Base-by-base conservation (phyloP, 2,888 invertebrate species). In the Hydrotaea cyrtoneurina region DNA sequence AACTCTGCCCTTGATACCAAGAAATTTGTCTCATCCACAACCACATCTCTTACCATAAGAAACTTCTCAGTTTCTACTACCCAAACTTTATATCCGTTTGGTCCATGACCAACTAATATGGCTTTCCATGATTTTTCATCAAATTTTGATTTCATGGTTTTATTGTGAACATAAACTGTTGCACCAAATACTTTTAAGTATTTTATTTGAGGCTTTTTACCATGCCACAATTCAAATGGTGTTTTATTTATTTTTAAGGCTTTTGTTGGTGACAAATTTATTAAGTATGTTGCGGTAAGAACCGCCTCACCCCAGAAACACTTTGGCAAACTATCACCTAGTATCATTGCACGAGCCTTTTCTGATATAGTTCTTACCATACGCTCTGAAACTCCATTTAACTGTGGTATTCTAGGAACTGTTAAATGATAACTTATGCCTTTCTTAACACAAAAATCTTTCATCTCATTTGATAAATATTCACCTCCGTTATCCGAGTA, bases 301-400 rank as follows among this genome's bases (percentile, higher is more conserved):
- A 91, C 88, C 39, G 91, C 21, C 73, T 78, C 81, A 53, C 88
- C 89, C 91, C 91, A 92, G 71, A 92, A 90, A 7, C 2, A 31
- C 87, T 91, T 91, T n/a, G 86, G 78, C 36, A 92, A 82, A 26
- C 88, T 84, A 2, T 89, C 88, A 71, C 89, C 86, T 36, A 15
- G 85, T 72, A 92, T 15, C 87, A 91, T 88, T 43, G 91, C 80
- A 66, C 91, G 88, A 69, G 90, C 90, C 76, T 89, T 91, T 87
- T 92, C 91, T 10, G 90, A 89, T 57, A 92, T 87, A 19, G 90
- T 90, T 82, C 91, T 78, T 46, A 87, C 88, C 90, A 92, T 91
- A 3, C 91, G 86, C 75, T 84, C 82, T 23, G 83, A 71, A 2
- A 84, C 91, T 85, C 91, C 90, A 89, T 92, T 92, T 86, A 88